Base-by-base conservation (phyloP, 2,888 invertebrate genomes). In the Philereme transversata region DNA sequence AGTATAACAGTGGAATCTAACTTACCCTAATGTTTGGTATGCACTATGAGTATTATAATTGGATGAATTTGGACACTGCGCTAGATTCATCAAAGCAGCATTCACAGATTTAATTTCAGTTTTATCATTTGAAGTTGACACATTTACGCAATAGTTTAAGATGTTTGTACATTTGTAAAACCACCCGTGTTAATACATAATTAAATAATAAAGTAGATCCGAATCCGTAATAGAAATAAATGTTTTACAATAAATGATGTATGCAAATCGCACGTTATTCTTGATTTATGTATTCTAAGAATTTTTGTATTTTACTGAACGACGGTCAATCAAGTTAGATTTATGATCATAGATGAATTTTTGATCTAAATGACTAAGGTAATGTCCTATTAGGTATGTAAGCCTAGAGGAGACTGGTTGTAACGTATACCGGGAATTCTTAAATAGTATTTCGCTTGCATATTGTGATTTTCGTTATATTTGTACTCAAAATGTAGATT, bases 391-490 rank as follows among this genome's bases (percentile, higher is more conserved):
- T 52, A 61, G 57, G 43, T 45, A 35, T 43, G 4, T 56, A 51
- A 10, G 44, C 51, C 54, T 48, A 50, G 46, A 34, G 34, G 50
- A 54, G 62, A 54, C 57, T 50, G 57, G 49, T 57, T 51, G 36
- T 49, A 40, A 36, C 11, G 57, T 48, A 47, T 57, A 51, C 46
- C 47, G 7, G 52, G 10, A n/a, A 9, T 48, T n/a, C 41, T 50
- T 55, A 35, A 46, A 57, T 54, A 57, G 36, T 51, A 59, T 62
- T 49, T 51, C 36, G 62, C 58, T 58, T 62, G 55, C 62, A 54
- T 47, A 44, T 48, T 54, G 62, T 62, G 57, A 57, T 54, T 57
- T 61, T 51, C 0, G 9, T 50, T 11, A 8, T 33, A 34, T 48
- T 6, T 35, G 43, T 54, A 49, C 11, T 51, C 36, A 50, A 35